Evolutionary conservation across 2,113 vertebrate species (phyloP), one percentile per base, ranked within the genome.

Genomic region (Motacilla tschutschensis): DNA sequence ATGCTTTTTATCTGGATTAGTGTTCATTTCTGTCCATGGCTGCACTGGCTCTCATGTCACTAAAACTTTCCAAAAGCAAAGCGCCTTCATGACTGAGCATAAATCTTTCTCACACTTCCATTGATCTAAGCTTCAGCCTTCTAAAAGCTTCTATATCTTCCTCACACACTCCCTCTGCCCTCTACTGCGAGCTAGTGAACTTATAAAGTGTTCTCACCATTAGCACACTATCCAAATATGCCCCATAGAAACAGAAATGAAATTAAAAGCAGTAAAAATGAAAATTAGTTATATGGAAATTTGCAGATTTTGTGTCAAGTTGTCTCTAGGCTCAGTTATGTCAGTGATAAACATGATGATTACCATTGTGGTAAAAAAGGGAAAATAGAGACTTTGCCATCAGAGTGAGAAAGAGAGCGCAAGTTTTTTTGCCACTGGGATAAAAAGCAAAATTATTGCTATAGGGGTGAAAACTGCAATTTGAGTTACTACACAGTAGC

Each of bases 231-330:
- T 60, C 64, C 58, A 78, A 69, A 69, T 79, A 51, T 50, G 43
- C 47, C 90, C 48, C 17, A 10, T 28, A 90, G 76, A 94, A 88
- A 84, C 17, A 83, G 55, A 84, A 74, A 46, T 50, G 4, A 91
- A 89, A 94, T 84, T 88, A 92, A 89, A 93, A 55, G 40, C 28
- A 89, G 40, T 31, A 14, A 63, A 85, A 76, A 53, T 33, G 65
- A 70, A 88, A 93, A 67, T 17, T 64, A 80, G 22, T 55, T 28
- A 64, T 2, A 55, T 43, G 62, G 67, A 80, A 80, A 86, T 53
- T 17, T 70, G 33, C 43, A 60, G 44, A 69, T 70, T 78, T 35
- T 66, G 43, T 58, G 60, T 79, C 60, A 92, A 64, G 62, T 69
- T 90, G 48, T 87, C 64, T 92, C 26, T 71, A 88, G 71, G 79